phyloP scores from a whole-genome alignment of 53 echinoderm and acorn worm species.

The Paracentrotus lividus region DNA sequence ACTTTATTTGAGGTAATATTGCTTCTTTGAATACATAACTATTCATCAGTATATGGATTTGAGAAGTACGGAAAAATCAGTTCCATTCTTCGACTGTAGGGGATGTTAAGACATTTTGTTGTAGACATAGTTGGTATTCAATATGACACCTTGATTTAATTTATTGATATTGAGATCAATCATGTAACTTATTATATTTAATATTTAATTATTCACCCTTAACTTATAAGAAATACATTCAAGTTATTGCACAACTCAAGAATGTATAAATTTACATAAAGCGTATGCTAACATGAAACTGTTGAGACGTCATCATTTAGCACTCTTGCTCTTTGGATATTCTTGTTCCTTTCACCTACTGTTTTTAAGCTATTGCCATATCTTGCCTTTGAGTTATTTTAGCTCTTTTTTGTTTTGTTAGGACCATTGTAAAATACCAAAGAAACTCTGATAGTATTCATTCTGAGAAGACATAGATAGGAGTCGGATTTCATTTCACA shows the following conservation, averaged over 20 bases:
- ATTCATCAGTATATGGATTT: background rate
- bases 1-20: background rate
- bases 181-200: slow-evolving; percentile 37
- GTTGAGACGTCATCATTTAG: background rate
- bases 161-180: slow-evolving; percentile 52
- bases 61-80: background rate
- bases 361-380: slow-evolving; percentile 18
- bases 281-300: background rate
- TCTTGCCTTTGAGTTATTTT: slow-evolving; percentile 52
- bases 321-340: background rate
- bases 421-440: slow-evolving; percentile 49
- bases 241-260: slow-evolving; percentile 33
- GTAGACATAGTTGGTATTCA: slow-evolving; percentile 61
- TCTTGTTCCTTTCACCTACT: background rate
- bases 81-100: background rate
- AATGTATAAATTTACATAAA: background rate
- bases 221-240: background rate
- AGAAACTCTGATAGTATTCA: slow-evolving; percentile 54
- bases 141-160: slow-evolving; percentile 62
- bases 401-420: background rate
- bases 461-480: background rate
- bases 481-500: background rate
- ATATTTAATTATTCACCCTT: background rate
- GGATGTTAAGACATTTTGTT: background rate
- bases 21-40: background rate